phyloP scores from a whole-genome alignment of 2,888 invertebrate species.

The Heteropelma amictum region DNA sequence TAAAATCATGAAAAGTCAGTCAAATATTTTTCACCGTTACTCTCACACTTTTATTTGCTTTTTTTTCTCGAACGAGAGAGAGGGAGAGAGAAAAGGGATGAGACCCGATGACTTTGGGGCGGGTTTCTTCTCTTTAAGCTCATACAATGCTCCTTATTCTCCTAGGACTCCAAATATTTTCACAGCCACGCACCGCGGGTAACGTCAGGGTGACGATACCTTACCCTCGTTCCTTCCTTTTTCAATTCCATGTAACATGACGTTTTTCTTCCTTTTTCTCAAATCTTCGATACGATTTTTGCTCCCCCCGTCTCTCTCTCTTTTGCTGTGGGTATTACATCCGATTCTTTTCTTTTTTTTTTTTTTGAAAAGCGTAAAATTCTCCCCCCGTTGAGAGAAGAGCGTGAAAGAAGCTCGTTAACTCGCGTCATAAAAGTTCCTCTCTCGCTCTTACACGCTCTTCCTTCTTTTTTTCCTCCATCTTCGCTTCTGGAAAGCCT shows the following conservation, averaged over 20 bases:
- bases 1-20: conserved; percentile 18
- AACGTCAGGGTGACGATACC: conserved; percentile 37
- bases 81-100: conserved; percentile 57
- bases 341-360: too few relatives aligned
- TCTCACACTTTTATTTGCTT: conserved; percentile 24
- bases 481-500: not conserved
- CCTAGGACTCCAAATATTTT: conserved; percentile 72
- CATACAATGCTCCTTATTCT: conserved; percentile 56
- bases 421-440: conserved; percentile 55
- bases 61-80: conserved; percentile 13
- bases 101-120: conserved; percentile 47
- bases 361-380: conserved; percentile 62
- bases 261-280: not conserved
- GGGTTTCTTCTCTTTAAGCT: conserved; percentile 2
- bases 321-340: conserved; percentile 53
- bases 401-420: conserved; percentile 59
- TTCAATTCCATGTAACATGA: not conserved
- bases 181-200: conserved; percentile 69
- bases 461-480: not conserved
- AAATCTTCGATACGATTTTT: too few relatives aligned
- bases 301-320: not conserved
- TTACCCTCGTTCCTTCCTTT: conserved; percentile 24
- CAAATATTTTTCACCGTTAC: conserved; percentile 31
- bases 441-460: too few relatives aligned
- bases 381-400: conserved; percentile 50